Evolutionary conservation across 2,113 vertebrate genomes (phyloP).

Genomic region (Callorhinus ursinus): DNA sequence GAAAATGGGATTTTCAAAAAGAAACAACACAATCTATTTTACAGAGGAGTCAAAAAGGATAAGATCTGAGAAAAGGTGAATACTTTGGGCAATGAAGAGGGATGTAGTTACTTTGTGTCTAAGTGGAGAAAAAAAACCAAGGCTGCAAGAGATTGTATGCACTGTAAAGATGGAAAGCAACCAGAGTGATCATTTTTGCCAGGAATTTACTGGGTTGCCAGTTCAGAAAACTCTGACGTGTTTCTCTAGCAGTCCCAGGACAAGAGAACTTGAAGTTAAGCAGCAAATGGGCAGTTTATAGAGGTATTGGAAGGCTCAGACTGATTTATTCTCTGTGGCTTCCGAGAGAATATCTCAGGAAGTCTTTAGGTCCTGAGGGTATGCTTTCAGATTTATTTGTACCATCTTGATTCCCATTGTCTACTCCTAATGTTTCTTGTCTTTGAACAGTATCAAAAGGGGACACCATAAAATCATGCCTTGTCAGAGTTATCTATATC

Average conservation of each 20-base stretch:
- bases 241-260: not conserved
- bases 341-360: slow-evolving; percentile 1
- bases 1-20: not conserved
- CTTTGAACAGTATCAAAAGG: not conserved
- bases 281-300: not conserved
- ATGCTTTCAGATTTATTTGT: slow-evolving; percentile 3
- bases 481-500: not conserved
- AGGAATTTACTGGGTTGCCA: not conserved
- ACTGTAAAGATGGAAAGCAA: not conserved
- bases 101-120: not conserved
- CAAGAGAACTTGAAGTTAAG: not conserved
- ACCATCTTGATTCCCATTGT: not conserved
- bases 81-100: not conserved
- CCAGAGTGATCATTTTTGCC: not conserved
- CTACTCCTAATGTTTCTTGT: not conserved
- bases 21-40: not conserved
- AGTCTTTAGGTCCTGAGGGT: not conserved
- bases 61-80: not conserved
- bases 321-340: not conserved
- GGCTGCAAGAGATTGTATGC: not conserved
- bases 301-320: not conserved
- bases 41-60: not conserved
- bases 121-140: not conserved
- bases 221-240: not conserved
- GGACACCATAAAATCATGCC: not conserved